phyloP scores from a whole-genome alignment of 2,888 invertebrate genomes.

The Hydraecia micacea region DNA sequence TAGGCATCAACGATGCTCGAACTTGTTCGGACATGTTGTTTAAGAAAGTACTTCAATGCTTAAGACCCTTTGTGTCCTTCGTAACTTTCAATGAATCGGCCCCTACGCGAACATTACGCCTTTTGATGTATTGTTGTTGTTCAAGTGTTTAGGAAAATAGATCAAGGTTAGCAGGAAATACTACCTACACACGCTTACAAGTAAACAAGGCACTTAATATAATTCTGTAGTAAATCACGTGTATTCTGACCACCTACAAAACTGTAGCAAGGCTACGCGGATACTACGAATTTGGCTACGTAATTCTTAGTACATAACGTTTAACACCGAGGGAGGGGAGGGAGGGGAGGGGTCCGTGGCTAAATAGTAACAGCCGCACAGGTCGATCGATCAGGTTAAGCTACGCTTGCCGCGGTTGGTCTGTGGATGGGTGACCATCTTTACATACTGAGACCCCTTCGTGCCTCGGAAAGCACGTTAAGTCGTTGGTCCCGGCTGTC shows the following conservation, averaged over 20 bases:
- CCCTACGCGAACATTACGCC: neutral
- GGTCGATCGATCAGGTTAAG: too few species aligned
- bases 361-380: too few species aligned
- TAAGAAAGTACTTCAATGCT: slow-evolving; percentile 1
- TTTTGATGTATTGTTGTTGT: slow-evolving; percentile 3
- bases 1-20: neutral
- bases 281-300: slow-evolving; percentile 9
- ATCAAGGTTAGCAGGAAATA: neutral
- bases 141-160: neutral
- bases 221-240: neutral
- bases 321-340: too few species aligned
- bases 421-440: too few species aligned
- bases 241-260: neutral
- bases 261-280: neutral
- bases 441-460: too few species aligned
- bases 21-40: neutral
- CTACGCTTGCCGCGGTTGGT: too few species aligned
- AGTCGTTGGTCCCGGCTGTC: too few species aligned
- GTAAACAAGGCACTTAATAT: neutral
- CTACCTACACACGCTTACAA: neutral
- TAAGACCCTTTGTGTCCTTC: neutral
- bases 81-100: slow-evolving; percentile 7
- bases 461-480: too few species aligned
- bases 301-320: neutral
- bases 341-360: too few species aligned